phyloP scores from a whole-genome alignment of 2,113 vertebrate genomes.

The Pangasianodon gigas region DNA sequence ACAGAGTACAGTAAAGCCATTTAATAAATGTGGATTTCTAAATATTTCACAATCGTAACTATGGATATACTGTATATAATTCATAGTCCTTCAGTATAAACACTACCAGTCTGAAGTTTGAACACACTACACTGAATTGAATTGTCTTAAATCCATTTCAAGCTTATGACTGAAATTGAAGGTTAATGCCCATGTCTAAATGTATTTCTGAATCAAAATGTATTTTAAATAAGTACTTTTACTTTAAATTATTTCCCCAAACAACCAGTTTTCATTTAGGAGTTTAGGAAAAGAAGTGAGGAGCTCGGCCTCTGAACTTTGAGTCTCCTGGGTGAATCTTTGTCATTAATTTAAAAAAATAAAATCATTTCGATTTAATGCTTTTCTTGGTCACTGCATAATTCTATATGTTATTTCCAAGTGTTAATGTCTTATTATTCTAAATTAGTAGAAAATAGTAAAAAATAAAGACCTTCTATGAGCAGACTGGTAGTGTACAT shows the following conservation, averaged over 20 bases:
- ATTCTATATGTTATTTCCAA: not conserved
- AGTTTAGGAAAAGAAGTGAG: no score
- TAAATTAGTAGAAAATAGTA: not conserved
- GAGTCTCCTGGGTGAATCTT: not conserved
- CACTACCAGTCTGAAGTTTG: no score
- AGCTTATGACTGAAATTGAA: not conserved
- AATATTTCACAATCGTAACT: conserved; percentile 29
- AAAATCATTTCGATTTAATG: not conserved
- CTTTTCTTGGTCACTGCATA: not conserved
- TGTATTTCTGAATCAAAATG: not conserved
- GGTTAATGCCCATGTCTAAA: not conserved
- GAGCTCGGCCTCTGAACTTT: no score
- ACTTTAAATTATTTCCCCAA: no score
- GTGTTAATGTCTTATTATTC: not conserved
- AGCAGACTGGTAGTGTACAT: not conserved
- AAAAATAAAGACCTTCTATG: not conserved
- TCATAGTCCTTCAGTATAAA: no score
- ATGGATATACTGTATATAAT: not conserved
- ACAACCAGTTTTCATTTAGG: no score
- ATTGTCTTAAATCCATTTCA: not conserved
- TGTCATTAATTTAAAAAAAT: no score
- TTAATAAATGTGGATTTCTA: conserved; percentile 9
- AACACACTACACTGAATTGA: not conserved
- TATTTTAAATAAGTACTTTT: no score
- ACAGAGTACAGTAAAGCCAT: not conserved